Evolutionary conservation across 2,888 invertebrate genomes (phyloP).

Genomic region (Melieria omissa): DNA sequence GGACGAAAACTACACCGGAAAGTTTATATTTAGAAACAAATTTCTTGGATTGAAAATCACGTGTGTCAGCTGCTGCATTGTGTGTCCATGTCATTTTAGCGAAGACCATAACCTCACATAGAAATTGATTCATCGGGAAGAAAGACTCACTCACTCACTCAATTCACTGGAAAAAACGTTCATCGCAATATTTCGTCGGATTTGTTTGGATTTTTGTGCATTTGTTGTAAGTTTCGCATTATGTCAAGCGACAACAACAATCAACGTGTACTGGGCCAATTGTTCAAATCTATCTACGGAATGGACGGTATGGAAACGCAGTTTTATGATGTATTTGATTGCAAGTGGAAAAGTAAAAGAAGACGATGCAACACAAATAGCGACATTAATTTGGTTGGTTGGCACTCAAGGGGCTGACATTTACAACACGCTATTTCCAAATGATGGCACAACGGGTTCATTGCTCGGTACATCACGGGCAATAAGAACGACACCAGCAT

Average conservation of each 20-base stretch:
- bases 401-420: constrained; percentile 16
- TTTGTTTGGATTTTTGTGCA: too few species aligned
- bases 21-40: too few species aligned
- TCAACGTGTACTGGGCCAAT: constrained; percentile 24
- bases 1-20: too few species aligned
- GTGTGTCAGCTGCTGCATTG: too few species aligned
- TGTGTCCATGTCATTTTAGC: too few species aligned
- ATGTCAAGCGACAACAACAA: constrained; percentile 23
- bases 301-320: constrained; percentile 1
- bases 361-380: constrained; percentile 16
- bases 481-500: background rate
- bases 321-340: constrained; percentile 6
- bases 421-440: constrained; percentile 18
- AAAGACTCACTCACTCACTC: too few species aligned
- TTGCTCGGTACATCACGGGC: constrained; percentile 7
- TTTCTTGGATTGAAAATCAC: too few species aligned
- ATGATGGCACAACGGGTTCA: constrained; percentile 19
- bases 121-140: too few species aligned
- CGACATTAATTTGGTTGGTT: constrained; percentile 26
- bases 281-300: constrained; percentile 15
- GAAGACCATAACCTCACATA: too few species aligned
- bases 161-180: too few species aligned
- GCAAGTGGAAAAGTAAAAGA: constrained; percentile 26
- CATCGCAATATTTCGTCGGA: too few species aligned
- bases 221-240: too few species aligned